Conservation (phyloP, 2,888 invertebrate species). For the Ametastegia equiseti region DNA sequence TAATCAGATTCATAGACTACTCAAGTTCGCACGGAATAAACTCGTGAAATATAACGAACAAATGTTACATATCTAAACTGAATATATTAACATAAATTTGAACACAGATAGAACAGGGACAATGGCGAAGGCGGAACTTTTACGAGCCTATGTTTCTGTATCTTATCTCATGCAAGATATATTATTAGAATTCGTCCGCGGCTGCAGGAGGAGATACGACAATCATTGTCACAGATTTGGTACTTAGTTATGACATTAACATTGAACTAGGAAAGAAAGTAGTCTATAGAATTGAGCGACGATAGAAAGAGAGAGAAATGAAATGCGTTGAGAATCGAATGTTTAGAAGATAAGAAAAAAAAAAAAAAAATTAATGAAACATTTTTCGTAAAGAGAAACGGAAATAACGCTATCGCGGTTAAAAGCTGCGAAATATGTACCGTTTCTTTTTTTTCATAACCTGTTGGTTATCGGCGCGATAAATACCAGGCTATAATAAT, state of each 20-base stretch:
- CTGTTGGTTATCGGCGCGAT: slow-evolving; percentile 43
- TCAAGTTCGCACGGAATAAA: not conserved
- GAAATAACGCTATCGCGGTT: no score
- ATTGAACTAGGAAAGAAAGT: not conserved
- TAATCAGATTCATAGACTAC: not conserved
- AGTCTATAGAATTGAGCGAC: not conserved
- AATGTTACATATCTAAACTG: not conserved
- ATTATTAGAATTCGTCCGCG: not conserved
- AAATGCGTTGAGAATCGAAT: no score
- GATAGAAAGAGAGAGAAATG: no score
- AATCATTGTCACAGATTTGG: slow-evolving; percentile 11
- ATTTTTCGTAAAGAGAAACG: no score
- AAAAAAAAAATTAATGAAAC: no score
- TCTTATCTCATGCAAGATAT: slow-evolving; percentile 3
- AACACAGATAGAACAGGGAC: not conserved
- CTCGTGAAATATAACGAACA: not conserved
- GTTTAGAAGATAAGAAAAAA: no score
- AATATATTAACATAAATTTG: not conserved
- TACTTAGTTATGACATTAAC: not conserved
- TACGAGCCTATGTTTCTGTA: not conserved
- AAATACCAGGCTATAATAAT: slow-evolving; percentile 47
- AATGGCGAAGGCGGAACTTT: not conserved
- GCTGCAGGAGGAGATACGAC: not conserved
- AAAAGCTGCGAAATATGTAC: slow-evolving; percentile 45
- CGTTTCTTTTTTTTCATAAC: slow-evolving; percentile 12